These are phyloP conservation scores for Pseudomyrmex concolor DNA, from an alignment of 1,140 invertebrate species.

Conservation along the genomic window DNA sequence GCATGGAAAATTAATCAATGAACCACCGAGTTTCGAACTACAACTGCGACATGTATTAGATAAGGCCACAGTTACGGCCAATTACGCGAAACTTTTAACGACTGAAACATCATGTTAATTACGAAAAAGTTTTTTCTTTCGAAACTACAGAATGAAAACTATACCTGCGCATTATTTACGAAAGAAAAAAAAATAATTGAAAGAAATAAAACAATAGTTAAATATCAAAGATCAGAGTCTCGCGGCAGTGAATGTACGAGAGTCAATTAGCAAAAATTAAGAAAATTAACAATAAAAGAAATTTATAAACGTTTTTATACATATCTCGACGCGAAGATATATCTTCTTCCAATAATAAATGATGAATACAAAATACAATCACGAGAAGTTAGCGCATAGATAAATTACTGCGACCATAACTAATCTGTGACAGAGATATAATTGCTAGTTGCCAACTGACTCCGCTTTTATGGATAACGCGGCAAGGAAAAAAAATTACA, in stretches of 20 bases:
- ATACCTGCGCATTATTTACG: not conserved
- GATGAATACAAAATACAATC: constrained; percentile 12
- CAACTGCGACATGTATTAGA: constrained; percentile 29
- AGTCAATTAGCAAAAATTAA: too few relatives aligned
- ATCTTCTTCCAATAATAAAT: not conserved
- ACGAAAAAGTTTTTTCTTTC: not conserved
- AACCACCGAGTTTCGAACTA: constrained; percentile 61
- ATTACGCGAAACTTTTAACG: constrained; percentile 52
- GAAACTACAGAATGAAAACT: not conserved
- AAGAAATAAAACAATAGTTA: not conserved
- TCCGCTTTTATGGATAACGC: constrained; percentile 15
- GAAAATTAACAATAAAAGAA: not conserved
- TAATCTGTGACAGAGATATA: constrained; percentile 29
- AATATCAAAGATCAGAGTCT: not conserved
- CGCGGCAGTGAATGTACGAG: not conserved
- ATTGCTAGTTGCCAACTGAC: constrained; percentile 17
- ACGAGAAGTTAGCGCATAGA: not conserved
- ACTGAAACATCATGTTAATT: not conserved
- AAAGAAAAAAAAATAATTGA: not conserved
- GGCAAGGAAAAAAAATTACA: constrained; percentile 25
- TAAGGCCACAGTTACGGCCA: constrained; percentile 6
- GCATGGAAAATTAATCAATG: constrained; percentile 67
- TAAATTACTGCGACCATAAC: constrained; percentile 17
- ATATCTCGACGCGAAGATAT: not conserved
- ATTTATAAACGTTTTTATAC: not conserved